Percentiles rank a stretch among this genome's conserved stretches.
Conservation (phyloP, 2,797 vertebrate genomes). For the Spinus pinus region DNA sequence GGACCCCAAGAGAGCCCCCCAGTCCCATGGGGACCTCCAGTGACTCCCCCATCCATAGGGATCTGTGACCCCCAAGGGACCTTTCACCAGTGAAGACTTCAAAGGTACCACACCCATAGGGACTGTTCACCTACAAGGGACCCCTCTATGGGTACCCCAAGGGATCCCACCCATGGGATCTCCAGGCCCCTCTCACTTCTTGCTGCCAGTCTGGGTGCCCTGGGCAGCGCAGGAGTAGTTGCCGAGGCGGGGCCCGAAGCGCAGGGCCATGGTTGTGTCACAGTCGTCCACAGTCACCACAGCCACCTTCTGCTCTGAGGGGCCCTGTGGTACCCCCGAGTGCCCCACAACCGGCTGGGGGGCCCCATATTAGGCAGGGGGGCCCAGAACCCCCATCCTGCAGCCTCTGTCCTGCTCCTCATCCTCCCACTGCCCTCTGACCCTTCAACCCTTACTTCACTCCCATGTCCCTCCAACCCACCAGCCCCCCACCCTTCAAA, state of each 20-base stretch:
- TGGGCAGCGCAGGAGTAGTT: slow-evolving; percentile 93
- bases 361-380: background rate
- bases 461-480: background rate
- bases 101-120: background rate
- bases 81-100: background rate
- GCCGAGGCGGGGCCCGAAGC: slow-evolving; percentile 84
- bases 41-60: background rate
- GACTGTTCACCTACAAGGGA: background rate
- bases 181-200: slow-evolving; percentile 79
- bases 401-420: background rate
- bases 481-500: background rate
- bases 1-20: background rate
- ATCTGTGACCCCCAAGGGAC: background rate
- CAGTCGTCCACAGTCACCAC: slow-evolving; percentile 91
- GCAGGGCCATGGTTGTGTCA: slow-evolving; percentile 86
- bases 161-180: background rate
- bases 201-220: slow-evolving; percentile 91
- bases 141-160: background rate
- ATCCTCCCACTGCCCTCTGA: background rate
- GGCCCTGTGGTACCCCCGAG: slow-evolving; percentile 89
- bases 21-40: background rate
- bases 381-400: too few relatives aligned
- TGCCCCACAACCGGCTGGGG: slow-evolving; percentile 85
- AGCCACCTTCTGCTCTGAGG: slow-evolving; percentile 92
- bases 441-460: background rate